Percentiles rank a stretch among this genome's conserved stretches.
phyloP scores from a whole-genome alignment of 1,140 invertebrate species.

The Drosophila ogumai region DNA sequence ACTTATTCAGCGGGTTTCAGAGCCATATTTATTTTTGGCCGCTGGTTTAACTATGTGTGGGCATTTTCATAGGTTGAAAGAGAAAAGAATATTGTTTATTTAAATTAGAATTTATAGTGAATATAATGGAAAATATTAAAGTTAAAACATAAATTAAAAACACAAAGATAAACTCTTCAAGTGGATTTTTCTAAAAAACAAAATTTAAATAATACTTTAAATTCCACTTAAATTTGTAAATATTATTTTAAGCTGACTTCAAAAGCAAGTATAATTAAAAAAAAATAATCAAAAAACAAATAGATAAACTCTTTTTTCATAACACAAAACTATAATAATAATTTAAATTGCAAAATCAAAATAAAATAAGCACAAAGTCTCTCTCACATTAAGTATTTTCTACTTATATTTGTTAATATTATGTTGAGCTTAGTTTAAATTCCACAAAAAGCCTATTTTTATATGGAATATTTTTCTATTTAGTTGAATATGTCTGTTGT shows the following conservation, averaged over 20 bases:
- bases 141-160: not conserved
- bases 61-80: not conserved
- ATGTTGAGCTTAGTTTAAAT: not conserved
- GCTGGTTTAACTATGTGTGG: not conserved
- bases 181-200: too few relatives aligned
- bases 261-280: too few relatives aligned
- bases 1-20: constrained; percentile 51
- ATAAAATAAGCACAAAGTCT: too few relatives aligned
- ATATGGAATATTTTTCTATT: not conserved
- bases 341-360: too few relatives aligned
- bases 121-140: not conserved
- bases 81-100: not conserved
- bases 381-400: too few relatives aligned
- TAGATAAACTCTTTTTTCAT: not conserved
- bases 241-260: too few relatives aligned
- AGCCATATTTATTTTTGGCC: constrained; percentile 56
- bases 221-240: too few relatives aligned
- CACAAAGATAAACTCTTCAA: not conserved
- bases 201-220: too few relatives aligned
- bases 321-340: too few relatives aligned
- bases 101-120: not conserved
- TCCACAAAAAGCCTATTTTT: not conserved
- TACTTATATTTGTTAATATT: not conserved
- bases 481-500: constrained; percentile 14
- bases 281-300: too few relatives aligned